Conservation (phyloP, 2,888 invertebrate genomes). For the Sesia bembeciformis region DNA sequence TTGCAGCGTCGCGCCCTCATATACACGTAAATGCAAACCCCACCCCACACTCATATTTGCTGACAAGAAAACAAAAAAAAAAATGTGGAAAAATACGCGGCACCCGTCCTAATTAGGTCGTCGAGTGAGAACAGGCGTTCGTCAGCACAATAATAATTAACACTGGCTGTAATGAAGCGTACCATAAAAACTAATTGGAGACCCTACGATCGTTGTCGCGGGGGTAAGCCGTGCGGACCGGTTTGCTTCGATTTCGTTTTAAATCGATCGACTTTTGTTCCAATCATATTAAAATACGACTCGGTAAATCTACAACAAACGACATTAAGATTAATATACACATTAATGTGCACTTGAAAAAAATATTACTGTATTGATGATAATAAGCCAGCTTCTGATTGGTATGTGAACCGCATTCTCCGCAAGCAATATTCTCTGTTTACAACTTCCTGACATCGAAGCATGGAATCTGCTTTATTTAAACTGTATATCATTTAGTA, state of each 20-base stretch:
- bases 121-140: slow-evolving; percentile 66
- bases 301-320: no score
- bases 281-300: not conserved
- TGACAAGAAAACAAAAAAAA: slow-evolving; percentile 57
- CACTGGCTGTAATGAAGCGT: slow-evolving; percentile 70
- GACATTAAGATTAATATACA: not conserved
- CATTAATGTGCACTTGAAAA: no score
- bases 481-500: no score
- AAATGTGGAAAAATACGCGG: slow-evolving; percentile 34
- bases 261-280: slow-evolving; percentile 27
- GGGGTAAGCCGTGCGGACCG: slow-evolving; percentile 29
- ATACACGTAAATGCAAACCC: slow-evolving; percentile 16
- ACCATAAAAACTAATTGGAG: slow-evolving; percentile 72
- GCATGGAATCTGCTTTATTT: no score
- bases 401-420: no score
- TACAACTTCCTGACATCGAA: no score
- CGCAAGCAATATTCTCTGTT: no score
- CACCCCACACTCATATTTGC: slow-evolving; percentile 40
- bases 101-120: slow-evolving; percentile 68
- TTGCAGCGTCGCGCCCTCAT: not conserved
- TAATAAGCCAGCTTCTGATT: no score
- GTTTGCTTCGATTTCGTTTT: slow-evolving; percentile 33
- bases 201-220: slow-evolving; percentile 46
- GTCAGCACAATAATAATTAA: slow-evolving; percentile 72
- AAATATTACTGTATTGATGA: no score